phyloP scores from a whole-genome alignment of 2,888 invertebrate genomes.

The Augiades crinisus region DNA sequence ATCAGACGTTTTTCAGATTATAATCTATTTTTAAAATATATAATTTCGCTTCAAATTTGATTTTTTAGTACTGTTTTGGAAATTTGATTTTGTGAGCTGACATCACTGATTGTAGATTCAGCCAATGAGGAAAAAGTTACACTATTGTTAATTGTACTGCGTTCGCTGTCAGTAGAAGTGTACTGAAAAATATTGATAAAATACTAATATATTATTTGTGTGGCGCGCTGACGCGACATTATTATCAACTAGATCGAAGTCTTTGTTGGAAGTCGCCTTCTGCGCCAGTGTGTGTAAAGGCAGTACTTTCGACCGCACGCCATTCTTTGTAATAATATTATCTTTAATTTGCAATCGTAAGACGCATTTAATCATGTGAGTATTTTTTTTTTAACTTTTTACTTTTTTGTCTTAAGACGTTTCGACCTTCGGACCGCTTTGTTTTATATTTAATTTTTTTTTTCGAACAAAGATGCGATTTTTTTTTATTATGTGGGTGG shows the following conservation, averaged over 20 bases:
- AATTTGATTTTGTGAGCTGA: conserved; percentile 33
- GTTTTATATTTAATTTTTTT: background rate
- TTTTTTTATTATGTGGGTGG: background rate
- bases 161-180: conserved; percentile 45
- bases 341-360: conserved; percentile 26
- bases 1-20: background rate
- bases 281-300: conserved; percentile 81
- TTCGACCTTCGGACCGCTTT: background rate
- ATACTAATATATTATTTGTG: conserved; percentile 42
- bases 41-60: background rate
- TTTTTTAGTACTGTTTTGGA: conserved; percentile 27
- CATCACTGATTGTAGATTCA: conserved; percentile 47
- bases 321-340: conserved; percentile 14
- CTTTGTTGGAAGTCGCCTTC: conserved; percentile 72
- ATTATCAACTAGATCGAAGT: conserved; percentile 48
- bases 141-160: conserved; percentile 44
- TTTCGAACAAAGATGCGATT: background rate
- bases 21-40: background rate
- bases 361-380: conserved; percentile 23
- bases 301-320: conserved; percentile 61
- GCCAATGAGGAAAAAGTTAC: conserved; percentile 37
- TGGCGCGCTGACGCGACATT: conserved; percentile 38
- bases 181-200: conserved; percentile 46
- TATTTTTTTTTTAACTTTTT: conserved; percentile 19
- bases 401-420: background rate